Conservation (phyloP, 2,797 vertebrate species). For the Salarias fasciatus region DNA sequence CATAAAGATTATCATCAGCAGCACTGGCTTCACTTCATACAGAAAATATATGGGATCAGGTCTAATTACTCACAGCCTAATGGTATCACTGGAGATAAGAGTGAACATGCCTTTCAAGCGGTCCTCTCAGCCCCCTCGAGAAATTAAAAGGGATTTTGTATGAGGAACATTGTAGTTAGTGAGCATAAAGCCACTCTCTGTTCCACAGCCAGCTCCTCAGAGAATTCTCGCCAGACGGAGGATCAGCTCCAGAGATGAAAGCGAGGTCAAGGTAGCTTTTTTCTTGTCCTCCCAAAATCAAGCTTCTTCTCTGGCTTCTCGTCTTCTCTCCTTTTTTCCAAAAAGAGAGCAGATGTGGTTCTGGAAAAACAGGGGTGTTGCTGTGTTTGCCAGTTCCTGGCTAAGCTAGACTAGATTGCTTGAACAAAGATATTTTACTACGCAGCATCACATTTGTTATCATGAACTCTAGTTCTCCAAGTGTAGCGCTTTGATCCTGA, state of each 20-base stretch:
- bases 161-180: constrained; percentile 67
- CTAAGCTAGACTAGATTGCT: constrained; percentile 8
- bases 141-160: constrained; percentile 72
- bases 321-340: constrained; percentile 21
- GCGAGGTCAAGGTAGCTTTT: constrained; percentile 70
- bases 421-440: constrained; percentile 20
- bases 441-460: background rate
- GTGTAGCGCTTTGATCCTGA: background rate
- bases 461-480: background rate
- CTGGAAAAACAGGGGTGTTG: constrained; percentile 16
- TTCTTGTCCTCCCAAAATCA: constrained; percentile 49
- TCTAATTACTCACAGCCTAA: constrained; percentile 62
- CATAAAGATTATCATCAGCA: constrained; percentile 48
- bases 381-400: constrained; percentile 8
- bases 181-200: constrained; percentile 81
- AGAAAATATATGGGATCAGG: constrained; percentile 45
- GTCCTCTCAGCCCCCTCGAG: constrained; percentile 68
- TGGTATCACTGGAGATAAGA: constrained; percentile 72
- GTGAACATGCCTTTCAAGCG: constrained; percentile 73
- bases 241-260: constrained; percentile 80
- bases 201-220: constrained; percentile 74
- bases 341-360: constrained; percentile 21
- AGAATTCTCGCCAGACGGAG: constrained; percentile 72
- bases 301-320: constrained; percentile 32
- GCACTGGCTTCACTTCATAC: constrained; percentile 63